Conservation (phyloP, 2,797 vertebrate genomes). For the Tenualosa thibaudeaui region DNA sequence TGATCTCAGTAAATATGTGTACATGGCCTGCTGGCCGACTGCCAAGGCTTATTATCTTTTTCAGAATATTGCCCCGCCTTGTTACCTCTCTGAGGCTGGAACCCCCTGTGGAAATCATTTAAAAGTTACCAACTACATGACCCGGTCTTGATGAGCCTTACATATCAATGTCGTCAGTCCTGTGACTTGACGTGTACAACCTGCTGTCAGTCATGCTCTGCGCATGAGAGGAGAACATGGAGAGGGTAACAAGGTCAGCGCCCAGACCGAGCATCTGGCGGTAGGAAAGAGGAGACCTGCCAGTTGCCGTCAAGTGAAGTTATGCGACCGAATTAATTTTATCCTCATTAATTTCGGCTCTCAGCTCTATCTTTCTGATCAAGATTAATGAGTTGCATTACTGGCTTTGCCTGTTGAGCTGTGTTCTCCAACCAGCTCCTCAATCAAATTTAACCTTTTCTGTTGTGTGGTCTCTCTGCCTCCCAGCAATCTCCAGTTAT, state of each 20-base stretch:
- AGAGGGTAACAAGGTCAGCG: conserved; percentile 38
- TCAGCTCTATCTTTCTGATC: conserved; percentile 62
- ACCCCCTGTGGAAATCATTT: not conserved
- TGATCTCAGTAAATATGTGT: not conserved
- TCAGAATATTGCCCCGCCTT: not conserved
- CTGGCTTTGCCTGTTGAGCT: conserved; percentile 63
- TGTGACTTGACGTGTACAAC: conserved; percentile 6
- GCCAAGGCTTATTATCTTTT: not conserved
- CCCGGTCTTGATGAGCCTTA: not conserved
- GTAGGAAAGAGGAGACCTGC: conserved; percentile 54
- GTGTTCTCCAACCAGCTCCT: conserved; percentile 62
- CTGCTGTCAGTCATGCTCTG: not conserved
- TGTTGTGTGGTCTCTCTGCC: conserved; percentile 38
- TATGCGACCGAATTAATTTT: conserved; percentile 57
- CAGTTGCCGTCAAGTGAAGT: conserved; percentile 56
- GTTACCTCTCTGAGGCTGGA: not conserved
- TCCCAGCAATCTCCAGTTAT: conserved; percentile 1
- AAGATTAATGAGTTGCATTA: conserved; percentile 75
- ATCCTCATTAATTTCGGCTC: conserved; percentile 61
- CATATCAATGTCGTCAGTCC: not conserved
- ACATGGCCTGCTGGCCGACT: conserved; percentile 4
- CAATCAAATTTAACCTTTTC: conserved; percentile 60
- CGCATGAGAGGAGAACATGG: conserved; percentile 8
- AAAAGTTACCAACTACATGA: not conserved
- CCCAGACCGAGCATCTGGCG: conserved; percentile 35